A percentile compares a stretch with the other conserved stretches of the same genome.
These are phyloP conservation scores for Nyctereutes procyonoides DNA, from an alignment of 2,113 vertebrate species.

Conservation along the genomic window DNA sequence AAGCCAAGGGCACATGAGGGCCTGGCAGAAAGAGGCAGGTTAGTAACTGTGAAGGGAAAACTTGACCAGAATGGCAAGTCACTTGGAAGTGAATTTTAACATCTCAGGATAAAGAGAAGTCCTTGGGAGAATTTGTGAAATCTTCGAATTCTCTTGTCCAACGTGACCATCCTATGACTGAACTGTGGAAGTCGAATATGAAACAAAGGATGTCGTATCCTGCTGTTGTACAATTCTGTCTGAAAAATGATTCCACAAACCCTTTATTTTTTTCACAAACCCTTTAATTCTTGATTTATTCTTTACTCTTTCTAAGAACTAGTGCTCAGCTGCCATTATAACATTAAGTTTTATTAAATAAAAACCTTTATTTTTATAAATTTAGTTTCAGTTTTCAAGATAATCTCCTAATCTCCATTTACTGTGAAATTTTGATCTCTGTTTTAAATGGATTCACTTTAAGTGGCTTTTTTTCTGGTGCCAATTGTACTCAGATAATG, in stretches of 20 bases:
- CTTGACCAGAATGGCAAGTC: no score
- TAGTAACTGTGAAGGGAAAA: not conserved
- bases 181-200: not conserved
- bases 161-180: not conserved
- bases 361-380: slow-evolving; percentile 66
- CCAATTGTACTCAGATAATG: not conserved
- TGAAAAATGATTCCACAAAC: slow-evolving; percentile 9
- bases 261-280: not conserved
- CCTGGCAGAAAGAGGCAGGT: not conserved
- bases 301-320: slow-evolving; percentile 49
- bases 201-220: not conserved
- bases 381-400: slow-evolving; percentile 66
- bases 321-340: slow-evolving; percentile 3
- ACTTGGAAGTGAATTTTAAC: not conserved
- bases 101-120: not conserved
- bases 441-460: slow-evolving; percentile 47
- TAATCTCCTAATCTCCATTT: slow-evolving; percentile 59
- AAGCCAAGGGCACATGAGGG: not conserved
- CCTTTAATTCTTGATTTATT: slow-evolving; percentile 19
- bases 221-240: not conserved
- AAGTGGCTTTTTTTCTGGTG: not conserved
- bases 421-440: slow-evolving; percentile 49
- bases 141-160: not conserved
- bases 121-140: not conserved
- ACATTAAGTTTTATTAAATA: slow-evolving; percentile 63